Evolutionary conservation across 2,888 invertebrate genomes (phyloP).

Genomic region (Mythimna impura): DNA sequence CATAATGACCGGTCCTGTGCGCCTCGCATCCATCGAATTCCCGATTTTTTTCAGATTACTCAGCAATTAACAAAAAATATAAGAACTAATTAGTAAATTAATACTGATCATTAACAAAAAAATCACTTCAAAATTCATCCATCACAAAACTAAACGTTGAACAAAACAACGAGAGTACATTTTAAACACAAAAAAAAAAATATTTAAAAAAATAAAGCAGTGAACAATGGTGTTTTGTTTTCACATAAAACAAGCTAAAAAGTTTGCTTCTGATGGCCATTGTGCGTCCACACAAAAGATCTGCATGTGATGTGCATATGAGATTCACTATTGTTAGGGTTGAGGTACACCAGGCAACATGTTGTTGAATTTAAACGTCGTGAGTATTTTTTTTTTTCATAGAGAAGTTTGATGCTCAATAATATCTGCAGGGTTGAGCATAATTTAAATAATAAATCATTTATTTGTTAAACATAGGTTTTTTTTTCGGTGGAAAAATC

Average conservation of each 20-base stretch:
- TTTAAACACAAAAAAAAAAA: slow-evolving; percentile 41
- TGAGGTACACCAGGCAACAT: not conserved
- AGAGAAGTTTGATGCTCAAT: no score
- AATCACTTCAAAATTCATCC: not conserved
- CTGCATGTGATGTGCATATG: slow-evolving; percentile 66
- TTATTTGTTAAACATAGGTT: no score
- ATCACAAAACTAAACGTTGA: slow-evolving; percentile 7
- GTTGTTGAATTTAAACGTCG: not conserved
- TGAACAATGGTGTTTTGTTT: slow-evolving; percentile 70
- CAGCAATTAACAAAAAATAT: not conserved
- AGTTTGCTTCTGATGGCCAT: slow-evolving; percentile 71
- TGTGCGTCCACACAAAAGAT: slow-evolving; percentile 69
- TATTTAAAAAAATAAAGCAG: slow-evolving; percentile 53
- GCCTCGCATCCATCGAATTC: no score
- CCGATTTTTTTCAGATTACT: no score
- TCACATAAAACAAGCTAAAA: slow-evolving; percentile 71
- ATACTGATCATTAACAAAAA: not conserved
- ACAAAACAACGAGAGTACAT: slow-evolving; percentile 1
- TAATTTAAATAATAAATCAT: no score
- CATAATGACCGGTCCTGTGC: no score
- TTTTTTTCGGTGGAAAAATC: no score
- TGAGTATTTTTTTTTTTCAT: not conserved
- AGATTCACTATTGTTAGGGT: slow-evolving; percentile 41
- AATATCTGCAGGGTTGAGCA: no score
- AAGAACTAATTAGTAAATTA: not conserved